phyloP scores from a whole-genome alignment of 2,888 invertebrate genomes.

The Deilephila porcellus region DNA sequence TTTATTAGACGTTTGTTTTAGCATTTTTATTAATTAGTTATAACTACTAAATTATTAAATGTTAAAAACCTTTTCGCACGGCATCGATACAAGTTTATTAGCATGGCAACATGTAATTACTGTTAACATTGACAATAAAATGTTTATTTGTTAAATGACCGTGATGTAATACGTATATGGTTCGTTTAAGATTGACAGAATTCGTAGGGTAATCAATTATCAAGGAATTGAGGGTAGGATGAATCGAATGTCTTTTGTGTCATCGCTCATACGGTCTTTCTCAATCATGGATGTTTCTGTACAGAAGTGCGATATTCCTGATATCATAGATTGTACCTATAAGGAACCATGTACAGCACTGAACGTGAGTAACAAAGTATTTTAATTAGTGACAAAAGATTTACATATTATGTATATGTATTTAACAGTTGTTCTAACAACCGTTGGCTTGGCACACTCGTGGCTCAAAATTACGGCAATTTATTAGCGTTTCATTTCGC shows the following conservation, averaged over 20 bases:
- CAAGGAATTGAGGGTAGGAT: slow-evolving; percentile 3
- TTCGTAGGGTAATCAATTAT: neutral
- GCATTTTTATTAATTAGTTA: slow-evolving; percentile 2
- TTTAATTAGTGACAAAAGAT: neutral
- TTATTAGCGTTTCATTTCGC: neutral
- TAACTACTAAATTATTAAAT: neutral
- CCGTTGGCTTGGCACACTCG: neutral
- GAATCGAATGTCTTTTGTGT: neutral
- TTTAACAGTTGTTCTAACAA: neutral
- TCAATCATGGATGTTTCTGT: slow-evolving; percentile 10
- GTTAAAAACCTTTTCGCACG: neutral
- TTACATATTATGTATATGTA: neutral
- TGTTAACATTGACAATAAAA: neutral
- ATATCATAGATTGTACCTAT: neutral
- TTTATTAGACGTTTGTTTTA: slow-evolving; percentile 21
- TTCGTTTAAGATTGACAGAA: neutral
- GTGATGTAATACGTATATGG: neutral
- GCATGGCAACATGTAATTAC: neutral
- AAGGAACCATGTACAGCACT: neutral
- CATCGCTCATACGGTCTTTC: neutral
- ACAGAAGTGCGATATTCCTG: slow-evolving; percentile 7
- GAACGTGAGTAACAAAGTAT: slow-evolving; percentile 8
- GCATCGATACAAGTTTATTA: neutral
- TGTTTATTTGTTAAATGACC: neutral
- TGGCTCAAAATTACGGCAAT: neutral